Evolutionary conservation across 2,113 vertebrate species (phyloP).

Genomic region (Hemicordylus capensis): DNA sequence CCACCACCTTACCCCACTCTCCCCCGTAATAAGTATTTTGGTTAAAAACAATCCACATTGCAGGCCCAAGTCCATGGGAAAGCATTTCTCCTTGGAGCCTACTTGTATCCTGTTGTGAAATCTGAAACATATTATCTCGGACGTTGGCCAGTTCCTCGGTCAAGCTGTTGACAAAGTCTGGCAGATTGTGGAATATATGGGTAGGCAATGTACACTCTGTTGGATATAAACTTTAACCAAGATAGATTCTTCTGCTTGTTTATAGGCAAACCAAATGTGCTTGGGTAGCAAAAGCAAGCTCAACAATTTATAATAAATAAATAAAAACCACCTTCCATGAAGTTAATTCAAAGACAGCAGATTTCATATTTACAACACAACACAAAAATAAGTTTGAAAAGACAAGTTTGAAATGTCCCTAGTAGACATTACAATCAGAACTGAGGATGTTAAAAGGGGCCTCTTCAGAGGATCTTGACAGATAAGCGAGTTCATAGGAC

Average conservation of each 20-base stretch:
- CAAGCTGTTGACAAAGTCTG: background rate
- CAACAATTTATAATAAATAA: background rate
- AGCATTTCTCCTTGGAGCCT: conserved; percentile 23
- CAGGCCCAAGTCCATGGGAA: conserved; percentile 53
- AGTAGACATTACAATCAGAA: background rate
- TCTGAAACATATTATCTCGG: background rate
- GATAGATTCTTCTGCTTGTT: background rate
- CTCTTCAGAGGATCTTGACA: background rate
- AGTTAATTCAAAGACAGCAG: background rate
- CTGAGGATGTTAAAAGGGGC: background rate
- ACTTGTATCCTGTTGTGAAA: conserved; percentile 23
- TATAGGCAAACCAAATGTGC: background rate
- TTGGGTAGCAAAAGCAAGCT: background rate
- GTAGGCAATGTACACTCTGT: background rate
- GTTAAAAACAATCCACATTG: conserved; percentile 22
- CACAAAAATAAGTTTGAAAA: background rate
- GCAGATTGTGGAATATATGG: background rate
- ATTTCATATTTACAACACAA: background rate
- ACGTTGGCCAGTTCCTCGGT: background rate
- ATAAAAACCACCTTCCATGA: background rate
- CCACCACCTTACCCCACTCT: background rate
- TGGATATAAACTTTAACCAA: conserved; percentile 28
- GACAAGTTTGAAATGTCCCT: background rate
- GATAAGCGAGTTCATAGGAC: background rate
- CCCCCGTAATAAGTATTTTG: background rate